A percentile compares a stretch with the other conserved stretches of the same genome.
Conservation (phyloP, 2,888 invertebrate genomes). For the Laspeyria flexula region DNA sequence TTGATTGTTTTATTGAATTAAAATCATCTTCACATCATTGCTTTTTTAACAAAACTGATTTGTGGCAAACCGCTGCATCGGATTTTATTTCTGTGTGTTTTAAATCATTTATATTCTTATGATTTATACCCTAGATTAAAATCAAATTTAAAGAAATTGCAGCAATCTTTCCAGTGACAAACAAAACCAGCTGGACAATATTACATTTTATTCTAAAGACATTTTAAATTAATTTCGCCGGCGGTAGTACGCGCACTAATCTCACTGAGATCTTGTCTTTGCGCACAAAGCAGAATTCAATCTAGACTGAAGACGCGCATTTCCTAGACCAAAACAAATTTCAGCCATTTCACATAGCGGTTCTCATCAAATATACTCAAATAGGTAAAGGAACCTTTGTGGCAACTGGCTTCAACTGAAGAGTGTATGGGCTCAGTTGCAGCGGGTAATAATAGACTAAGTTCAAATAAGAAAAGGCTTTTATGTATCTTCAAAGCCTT, state of each 20-base stretch:
- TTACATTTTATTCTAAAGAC: constrained; percentile 2
- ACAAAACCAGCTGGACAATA: no score
- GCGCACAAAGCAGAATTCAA: constrained; percentile 49
- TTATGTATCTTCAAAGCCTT: no score
- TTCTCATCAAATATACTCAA: constrained; percentile 46
- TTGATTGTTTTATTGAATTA: no score
- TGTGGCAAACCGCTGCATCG: no score
- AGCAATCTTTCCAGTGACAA: no score
- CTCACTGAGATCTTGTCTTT: constrained; percentile 26
- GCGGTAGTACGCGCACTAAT: constrained; percentile 31
- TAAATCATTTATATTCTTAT: no score
- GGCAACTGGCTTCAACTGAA: constrained; percentile 40
- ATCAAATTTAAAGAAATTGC: no score
- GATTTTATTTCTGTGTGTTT: no score
- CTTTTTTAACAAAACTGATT: no score
- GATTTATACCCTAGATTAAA: no score
- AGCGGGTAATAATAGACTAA: constrained; percentile 10
- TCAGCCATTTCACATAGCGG: constrained; percentile 20
- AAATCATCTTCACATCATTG: no score
- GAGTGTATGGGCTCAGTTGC: constrained; percentile 13
- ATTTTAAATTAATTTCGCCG: constrained; percentile 37
- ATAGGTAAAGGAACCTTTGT: constrained; percentile 58
- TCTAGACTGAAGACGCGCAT: constrained; percentile 41
- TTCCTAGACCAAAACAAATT: constrained; percentile 57
- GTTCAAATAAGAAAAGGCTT: no score